Percentiles rank a stretch among this genome's conserved stretches.
These are phyloP conservation scores for Holacanthus passer DNA, from an alignment of 2,113 vertebrate species.

Conservation along the genomic window DNA sequence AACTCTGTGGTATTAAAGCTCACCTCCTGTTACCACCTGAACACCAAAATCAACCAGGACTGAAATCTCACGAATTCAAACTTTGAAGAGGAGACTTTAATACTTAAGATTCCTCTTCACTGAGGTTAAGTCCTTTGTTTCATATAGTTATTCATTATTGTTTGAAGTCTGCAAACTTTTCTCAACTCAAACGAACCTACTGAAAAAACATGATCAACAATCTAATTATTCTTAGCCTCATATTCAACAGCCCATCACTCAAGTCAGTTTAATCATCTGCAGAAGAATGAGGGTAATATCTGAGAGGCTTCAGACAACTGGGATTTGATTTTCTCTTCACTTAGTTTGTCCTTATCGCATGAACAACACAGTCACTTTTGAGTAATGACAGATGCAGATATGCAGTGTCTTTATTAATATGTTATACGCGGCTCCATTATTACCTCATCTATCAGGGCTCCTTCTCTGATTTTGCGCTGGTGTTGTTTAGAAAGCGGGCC, in stretches of 20 bases:
- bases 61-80: no score
- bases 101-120: background rate
- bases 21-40: background rate
- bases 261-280: constrained; percentile 8
- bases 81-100: background rate
- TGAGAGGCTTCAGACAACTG: background rate
- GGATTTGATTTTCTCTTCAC: constrained; percentile 4
- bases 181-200: background rate
- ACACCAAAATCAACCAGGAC: background rate
- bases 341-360: constrained; percentile 21
- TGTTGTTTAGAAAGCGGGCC: constrained; percentile 38
- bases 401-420: constrained; percentile 26
- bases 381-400: constrained; percentile 35
- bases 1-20: background rate
- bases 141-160: constrained; percentile 1
- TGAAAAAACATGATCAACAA: background rate
- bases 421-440: constrained; percentile 43
- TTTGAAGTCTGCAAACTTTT: background rate
- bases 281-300: constrained; percentile 9
- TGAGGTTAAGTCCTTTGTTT: background rate
- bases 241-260: background rate
- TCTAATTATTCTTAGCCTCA: no score
- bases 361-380: constrained; percentile 33
- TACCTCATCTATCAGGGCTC: constrained; percentile 56
- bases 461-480: constrained; percentile 29